A percentile compares a stretch with the other conserved stretches of the same genome.
Conservation (phyloP, 2,888 invertebrate genomes). For the Stenoptilia bipunctidactyla region DNA sequence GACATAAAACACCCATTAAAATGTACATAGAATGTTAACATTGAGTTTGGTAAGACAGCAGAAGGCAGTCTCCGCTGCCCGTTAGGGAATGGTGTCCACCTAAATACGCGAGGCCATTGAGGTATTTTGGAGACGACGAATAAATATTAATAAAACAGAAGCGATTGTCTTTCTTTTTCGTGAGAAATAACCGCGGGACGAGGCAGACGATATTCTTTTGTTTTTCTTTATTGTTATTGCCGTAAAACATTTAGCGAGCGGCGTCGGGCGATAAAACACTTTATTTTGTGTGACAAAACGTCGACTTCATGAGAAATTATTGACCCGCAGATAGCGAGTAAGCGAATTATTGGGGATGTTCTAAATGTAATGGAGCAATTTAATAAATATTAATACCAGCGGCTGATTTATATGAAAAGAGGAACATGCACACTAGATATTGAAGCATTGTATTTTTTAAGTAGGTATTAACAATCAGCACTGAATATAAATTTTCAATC, state of each 20-base stretch:
- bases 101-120: conserved; percentile 37
- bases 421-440: no score
- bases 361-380: conserved; percentile 36
- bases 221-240: conserved; percentile 69
- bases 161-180: conserved; percentile 50
- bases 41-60: not conserved
- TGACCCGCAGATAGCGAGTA: conserved; percentile 67
- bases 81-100: conserved; percentile 34
- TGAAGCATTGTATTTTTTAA: no score
- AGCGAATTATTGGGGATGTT: conserved; percentile 56
- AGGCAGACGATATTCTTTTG: conserved; percentile 60
- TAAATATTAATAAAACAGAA: conserved; percentile 62
- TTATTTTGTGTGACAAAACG: conserved; percentile 71
- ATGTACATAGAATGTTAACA: not conserved
- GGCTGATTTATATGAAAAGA: no score
- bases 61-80: conserved; percentile 20
- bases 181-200: conserved; percentile 47
- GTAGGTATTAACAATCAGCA: no score
- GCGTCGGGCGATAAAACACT: conserved; percentile 56
- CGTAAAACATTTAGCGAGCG: conserved; percentile 64
- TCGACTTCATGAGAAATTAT: conserved; percentile 69
- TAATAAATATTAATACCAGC: not conserved
- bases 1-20: conserved; percentile 5
- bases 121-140: conserved; percentile 49
- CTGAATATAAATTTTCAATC: no score